Conservation (phyloP, 2,888 invertebrate genomes). For the Lydus trimaculatus region DNA sequence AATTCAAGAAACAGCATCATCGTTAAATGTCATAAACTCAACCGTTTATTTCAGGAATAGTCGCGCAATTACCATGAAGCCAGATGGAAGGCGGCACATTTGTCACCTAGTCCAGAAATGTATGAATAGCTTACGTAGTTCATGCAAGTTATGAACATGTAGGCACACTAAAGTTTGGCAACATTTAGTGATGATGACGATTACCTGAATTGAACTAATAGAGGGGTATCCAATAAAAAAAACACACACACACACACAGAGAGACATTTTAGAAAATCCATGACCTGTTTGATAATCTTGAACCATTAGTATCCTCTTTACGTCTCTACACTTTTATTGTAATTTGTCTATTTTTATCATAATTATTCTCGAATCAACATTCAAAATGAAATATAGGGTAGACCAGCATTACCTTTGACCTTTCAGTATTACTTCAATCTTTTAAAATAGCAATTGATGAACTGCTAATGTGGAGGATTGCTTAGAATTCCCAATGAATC, state of each 20-base stretch:
- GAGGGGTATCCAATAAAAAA: neutral
- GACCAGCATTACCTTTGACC: neutral
- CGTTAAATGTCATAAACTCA: no score
- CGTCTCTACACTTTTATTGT: neutral
- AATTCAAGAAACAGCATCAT: no score
- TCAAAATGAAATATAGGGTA: neutral
- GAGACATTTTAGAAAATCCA: slow-evolving; percentile 1
- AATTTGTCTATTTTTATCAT: neutral
- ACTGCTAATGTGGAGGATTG: neutral
- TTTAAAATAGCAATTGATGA: neutral
- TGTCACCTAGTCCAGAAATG: no score
- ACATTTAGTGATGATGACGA: neutral
- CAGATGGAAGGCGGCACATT: no score
- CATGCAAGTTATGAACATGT: no score
- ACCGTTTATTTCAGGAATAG: no score
- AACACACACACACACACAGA: neutral
- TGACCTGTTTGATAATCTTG: neutral
- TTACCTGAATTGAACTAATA: neutral
- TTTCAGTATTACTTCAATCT: neutral
- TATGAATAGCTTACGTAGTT: no score
- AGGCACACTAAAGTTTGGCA: no score
- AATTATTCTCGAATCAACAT: neutral
- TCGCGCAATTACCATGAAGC: no score
- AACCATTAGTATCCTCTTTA: neutral
- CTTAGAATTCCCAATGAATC: neutral